phyloP scores from a whole-genome alignment of 2,888 invertebrate species.

The Erebia epiphron region DNA sequence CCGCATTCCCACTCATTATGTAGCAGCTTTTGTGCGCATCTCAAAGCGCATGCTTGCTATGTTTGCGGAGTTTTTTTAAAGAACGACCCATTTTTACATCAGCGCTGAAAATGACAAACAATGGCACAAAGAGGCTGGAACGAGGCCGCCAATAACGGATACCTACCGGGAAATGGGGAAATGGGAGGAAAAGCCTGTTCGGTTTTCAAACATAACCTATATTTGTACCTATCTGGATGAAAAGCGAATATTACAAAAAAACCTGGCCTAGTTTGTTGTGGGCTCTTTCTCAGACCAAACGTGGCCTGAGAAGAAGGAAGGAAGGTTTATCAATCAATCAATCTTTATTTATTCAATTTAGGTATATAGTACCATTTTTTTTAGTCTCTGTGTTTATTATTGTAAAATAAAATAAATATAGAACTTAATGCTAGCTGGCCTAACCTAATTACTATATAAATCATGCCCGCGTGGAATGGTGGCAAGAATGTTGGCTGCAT shows the following conservation, averaged over 20 bases:
- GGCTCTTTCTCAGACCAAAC: no score
- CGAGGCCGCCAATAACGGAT: constrained; percentile 30
- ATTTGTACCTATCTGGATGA: not conserved
- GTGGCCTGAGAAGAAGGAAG: no score
- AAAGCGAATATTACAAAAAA: not conserved
- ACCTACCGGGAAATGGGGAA: constrained; percentile 22
- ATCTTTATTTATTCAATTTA: no score
- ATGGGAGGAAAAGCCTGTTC: constrained; percentile 22
- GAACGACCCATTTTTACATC: constrained; percentile 40
- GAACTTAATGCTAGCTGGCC: no score
- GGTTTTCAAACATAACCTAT: constrained; percentile 31
- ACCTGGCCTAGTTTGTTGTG: no score
- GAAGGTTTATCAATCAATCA: no score
- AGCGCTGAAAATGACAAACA: constrained; percentile 41
- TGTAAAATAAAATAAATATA: no score
- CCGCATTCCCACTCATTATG: constrained; percentile 10
- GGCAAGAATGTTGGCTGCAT: no score
- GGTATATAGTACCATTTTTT: no score
- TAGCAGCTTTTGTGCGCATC: constrained; percentile 20
- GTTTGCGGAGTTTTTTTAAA: constrained; percentile 32
- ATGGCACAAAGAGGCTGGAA: constrained; percentile 38
- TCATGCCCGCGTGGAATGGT: no score
- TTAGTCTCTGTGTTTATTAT: no score
- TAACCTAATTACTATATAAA: no score
- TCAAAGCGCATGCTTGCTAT: constrained; percentile 38